Percentiles rank a stretch among this genome's conserved stretches.
Conservation (phyloP, 1,140 invertebrate genomes). For the Drosophila virilis region DNA sequence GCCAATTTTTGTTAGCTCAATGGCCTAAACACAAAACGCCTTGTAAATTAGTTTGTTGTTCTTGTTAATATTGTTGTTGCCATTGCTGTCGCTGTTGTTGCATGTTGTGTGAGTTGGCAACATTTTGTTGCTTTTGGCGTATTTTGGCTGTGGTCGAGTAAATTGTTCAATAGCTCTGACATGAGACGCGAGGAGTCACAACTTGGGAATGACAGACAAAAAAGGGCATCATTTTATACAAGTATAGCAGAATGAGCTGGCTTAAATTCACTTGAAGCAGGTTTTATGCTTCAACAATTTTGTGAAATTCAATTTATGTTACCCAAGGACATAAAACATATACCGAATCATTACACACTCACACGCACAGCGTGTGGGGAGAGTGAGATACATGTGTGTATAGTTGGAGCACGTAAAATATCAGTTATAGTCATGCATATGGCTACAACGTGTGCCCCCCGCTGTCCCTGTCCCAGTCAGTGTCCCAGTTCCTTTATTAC, state of each 20-base stretch:
- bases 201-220: slow-evolving; percentile 74
- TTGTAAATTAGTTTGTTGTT: slow-evolving; percentile 69
- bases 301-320: slow-evolving; percentile 83
- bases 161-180: slow-evolving; percentile 57
- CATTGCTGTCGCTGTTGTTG: not conserved
- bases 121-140: slow-evolving; percentile 33
- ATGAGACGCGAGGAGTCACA: slow-evolving; percentile 8
- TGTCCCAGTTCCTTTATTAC: slow-evolving; percentile 11
- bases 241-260: slow-evolving; percentile 71
- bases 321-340: slow-evolving; percentile 82
- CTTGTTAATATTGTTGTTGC: too few relatives aligned
- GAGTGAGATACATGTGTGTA: slow-evolving; percentile 38
- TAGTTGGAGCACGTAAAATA: slow-evolving; percentile 69
- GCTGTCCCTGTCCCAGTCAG: not conserved
- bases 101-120: slow-evolving; percentile 51
- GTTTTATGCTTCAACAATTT: slow-evolving; percentile 83
- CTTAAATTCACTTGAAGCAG: slow-evolving; percentile 81
- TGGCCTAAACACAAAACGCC: slow-evolving; percentile 68
- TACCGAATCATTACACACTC: slow-evolving; percentile 78
- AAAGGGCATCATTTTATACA: slow-evolving; percentile 75
- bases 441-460: slow-evolving; percentile 5
- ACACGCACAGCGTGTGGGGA: slow-evolving; percentile 3
- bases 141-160: slow-evolving; percentile 43
- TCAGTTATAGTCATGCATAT: slow-evolving; percentile 66
- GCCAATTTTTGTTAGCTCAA: slow-evolving; percentile 67